Percentiles rank a stretch among this genome's conserved stretches.
Evolutionary conservation across 2,888 invertebrate genomes (phyloP).

Genomic region (Oeneis ivallda): DNA sequence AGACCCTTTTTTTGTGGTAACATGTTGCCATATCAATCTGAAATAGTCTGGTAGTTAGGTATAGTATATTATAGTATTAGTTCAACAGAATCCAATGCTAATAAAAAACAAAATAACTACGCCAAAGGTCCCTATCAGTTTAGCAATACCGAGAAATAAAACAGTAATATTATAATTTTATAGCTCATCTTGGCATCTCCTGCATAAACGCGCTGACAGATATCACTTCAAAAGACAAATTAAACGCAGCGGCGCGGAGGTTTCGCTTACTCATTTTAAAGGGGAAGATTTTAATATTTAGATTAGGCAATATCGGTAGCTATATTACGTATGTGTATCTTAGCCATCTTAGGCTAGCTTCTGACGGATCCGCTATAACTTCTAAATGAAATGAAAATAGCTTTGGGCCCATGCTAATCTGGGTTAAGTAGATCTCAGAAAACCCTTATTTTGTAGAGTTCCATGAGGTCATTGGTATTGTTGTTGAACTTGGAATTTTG

Average conservation of each 20-base stretch:
- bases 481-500: too few species aligned
- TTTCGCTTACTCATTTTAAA: slow-evolving; percentile 40
- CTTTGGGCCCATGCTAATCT: too few species aligned
- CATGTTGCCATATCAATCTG: not conserved
- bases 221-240: slow-evolving; percentile 40
- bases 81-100: slow-evolving; percentile 8
- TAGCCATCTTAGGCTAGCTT: slow-evolving; percentile 2
- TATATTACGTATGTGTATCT: slow-evolving; percentile 12
- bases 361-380: not conserved
- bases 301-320: slow-evolving; percentile 26
- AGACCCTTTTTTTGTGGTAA: not conserved
- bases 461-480: too few species aligned
- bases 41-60: not conserved
- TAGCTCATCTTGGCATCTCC: slow-evolving; percentile 29
- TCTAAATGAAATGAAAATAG: not conserved
- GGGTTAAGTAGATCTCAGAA: too few species aligned
- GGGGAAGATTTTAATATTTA: slow-evolving; percentile 33
- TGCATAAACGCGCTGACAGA: slow-evolving; percentile 38
- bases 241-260: slow-evolving; percentile 38
- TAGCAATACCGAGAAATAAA: slow-evolving; percentile 34
- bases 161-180: slow-evolving; percentile 28
- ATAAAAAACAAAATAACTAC: slow-evolving; percentile 20
- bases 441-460: too few species aligned
- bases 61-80: too few species aligned
- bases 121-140: slow-evolving; percentile 24